phyloP scores from a whole-genome alignment of 2,113 vertebrate species.

The Pseudorasbora parva region DNA sequence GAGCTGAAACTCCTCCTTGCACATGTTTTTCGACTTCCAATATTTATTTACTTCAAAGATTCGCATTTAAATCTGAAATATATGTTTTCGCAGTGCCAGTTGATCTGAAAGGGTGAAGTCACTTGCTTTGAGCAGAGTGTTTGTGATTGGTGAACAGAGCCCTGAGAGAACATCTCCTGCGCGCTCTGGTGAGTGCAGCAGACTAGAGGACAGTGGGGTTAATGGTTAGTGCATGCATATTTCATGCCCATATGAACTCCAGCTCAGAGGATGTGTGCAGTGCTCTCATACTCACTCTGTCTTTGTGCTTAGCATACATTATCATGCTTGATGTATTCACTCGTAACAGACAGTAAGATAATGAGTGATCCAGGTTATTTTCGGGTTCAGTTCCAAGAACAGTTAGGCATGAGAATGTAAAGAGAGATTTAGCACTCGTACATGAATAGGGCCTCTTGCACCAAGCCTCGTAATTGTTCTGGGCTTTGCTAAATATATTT shows the following conservation, averaged over 20 bases:
- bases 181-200: slow-evolving; percentile 16
- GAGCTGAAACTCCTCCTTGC: background rate
- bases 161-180: slow-evolving; percentile 28
- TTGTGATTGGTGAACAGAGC: slow-evolving; percentile 24
- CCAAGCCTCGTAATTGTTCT: background rate
- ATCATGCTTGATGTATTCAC: slow-evolving; percentile 27
- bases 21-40: background rate
- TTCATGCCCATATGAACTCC: slow-evolving; percentile 47
- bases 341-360: slow-evolving; percentile 6
- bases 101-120: slow-evolving; percentile 18
- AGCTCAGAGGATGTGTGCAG: slow-evolving; percentile 17
- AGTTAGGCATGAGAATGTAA: background rate
- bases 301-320: slow-evolving; percentile 36
- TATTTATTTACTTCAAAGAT: background rate
- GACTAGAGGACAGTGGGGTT: slow-evolving; percentile 35
- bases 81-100: background rate
- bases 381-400: background rate
- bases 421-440: background rate
- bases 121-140: slow-evolving; percentile 16
- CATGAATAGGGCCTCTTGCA: background rate
- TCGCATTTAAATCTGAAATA: background rate
- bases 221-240: slow-evolving; percentile 54
- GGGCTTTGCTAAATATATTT: slow-evolving; percentile 11
- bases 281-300: slow-evolving; percentile 9
- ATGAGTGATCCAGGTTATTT: background rate